Base-by-base conservation (phyloP, 2,888 invertebrate genomes). In the Thyatira batis region DNA sequence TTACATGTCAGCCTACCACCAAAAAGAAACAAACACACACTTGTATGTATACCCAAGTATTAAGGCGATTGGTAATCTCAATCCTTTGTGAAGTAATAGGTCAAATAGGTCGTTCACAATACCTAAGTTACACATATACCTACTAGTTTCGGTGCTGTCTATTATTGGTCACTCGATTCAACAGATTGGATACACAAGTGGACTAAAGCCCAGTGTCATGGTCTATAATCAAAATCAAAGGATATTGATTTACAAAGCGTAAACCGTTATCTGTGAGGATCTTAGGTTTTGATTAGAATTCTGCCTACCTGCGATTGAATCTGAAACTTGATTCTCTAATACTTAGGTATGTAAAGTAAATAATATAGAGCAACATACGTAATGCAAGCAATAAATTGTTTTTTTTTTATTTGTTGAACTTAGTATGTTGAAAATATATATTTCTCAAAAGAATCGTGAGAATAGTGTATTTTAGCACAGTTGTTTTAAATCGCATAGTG, bases 171-270 rank as follows among this genome's bases (percentile, higher is more conserved):
- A 21, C 0, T 45, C 11, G 45, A 45, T 21, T 21, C 44, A 44
- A 11, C 3, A 20, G 44, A 44, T 44, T 13, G 17, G 17, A 45
- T n/a, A 25, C 20, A 46, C 25, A 25, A 25, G 23, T 8, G 23
- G 20, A 25, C 25, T 25, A 46, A 27, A 27, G 25, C 27, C 8
- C 17, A 11, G 20, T 48, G 11, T 27, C 25, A 48, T 28, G 20
- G 27, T 27, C 27, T 10, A 23, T 20, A 23, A 17, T 13, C 30
- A 6, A 13, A 11, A 46, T 46, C 48, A 48, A 48, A 48, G 48
- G 48, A 48, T 48, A 27, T 48, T 17, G 25, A 48, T 17, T 10
- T 10, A 48, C 46, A 48, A 48, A 48, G 27, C 28, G 27, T 9
- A 10, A 17, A 17, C 11, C 20, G 20, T 27, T 20, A 8, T 17